Evolutionary conservation across 2,888 invertebrate species (phyloP), one percentile per base, ranked within the genome.

Genomic region (Sthenelais limicola): DNA sequence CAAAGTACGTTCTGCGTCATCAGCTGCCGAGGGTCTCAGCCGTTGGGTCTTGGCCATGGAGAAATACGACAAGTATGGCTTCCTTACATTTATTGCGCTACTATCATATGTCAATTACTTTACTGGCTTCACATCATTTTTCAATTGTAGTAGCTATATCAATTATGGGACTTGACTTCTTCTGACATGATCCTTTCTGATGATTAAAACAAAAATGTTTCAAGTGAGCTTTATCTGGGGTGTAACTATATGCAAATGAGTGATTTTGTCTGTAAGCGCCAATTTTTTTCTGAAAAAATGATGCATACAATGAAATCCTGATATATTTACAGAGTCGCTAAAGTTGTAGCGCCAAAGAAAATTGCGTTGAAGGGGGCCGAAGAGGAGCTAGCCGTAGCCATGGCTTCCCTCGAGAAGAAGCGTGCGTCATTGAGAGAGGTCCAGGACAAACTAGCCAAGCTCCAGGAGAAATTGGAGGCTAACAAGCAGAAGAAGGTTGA

Each of bases 1-100:
- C 58, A 96, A 96, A 89, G 92, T 97, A 38, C 93, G 92, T 84
- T 89, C 91, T 0, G 95, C 95, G 0, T 96, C 97, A 0, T 92
- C 93, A 0, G 97, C 97, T 7, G 94, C 94, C 82, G 96, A 97
- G 89, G 96, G 93, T 91, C 79, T 88, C 73, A 86, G 86, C 78
- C 84, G 83, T 74, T 88, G 88, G 88, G 82, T 86, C n/a, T 71
- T 84, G 71, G 88, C 88, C 73, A 88, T 88, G 84, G 88, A 88
- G 58, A 81, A 84, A 32, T 88, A 88, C 77, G 88, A 88, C 81
- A 84, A 82, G 87, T 87, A 77, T 43, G 56, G 12, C 12, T 30
- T 58, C n/a, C n/a, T n/a, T n/a, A n/a, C n/a, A n/a, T n/a, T n/a
- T n/a, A n/a, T n/a, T n/a, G n/a, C n/a, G n/a, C n/a, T n/a, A n/a